Evolutionary conservation across 2,113 vertebrate species (phyloP), one percentile per base, ranked within the genome.

Genomic region (chimpanzee (Pan troglodytes)): DNA sequence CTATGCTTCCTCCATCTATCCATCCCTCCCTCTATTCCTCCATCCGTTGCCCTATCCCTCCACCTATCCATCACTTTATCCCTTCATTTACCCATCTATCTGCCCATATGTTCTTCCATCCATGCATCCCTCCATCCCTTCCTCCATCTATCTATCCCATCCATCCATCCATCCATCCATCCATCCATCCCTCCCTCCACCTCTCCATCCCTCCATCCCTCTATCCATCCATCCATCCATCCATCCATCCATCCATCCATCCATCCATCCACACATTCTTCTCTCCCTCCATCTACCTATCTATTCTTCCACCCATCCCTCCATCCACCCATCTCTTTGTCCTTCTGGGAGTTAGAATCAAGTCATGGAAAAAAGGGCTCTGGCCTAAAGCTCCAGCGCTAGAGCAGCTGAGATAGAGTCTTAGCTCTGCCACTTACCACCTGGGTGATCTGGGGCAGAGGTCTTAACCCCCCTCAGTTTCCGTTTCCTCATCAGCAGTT

Each of bases 121-220:
- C 22, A 2, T 12, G 2, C 25, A 25, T 3, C 38, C 4, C 9
- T 35, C 22, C 18, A 5, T 40, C 50, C 45, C 2, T 32, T 7
- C 20, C 9, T 6, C 2, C 22, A 1, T 0, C 11, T 1, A 8
- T 67, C 27, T 27, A 7, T 11, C 43, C 25, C 22, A 13, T 4
- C 50, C 22, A 57, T 67, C 12, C 82, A n/a, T 9, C 61, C 40
- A 25, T 17, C 12, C 40, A 20, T 22, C 16, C 32, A 0, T 16
- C 2, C 22, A 0, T 0, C 20, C 45, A 25, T n/a, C 45, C 20
- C 3, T n/a, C 6, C 35, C 3, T n/a, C 6, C 35, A 30, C 12
- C 30, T 9, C 1, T 48, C 27, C 59, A 48, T 8, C 18, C 8
- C 6, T 67, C 38, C 17, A 12, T 18, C 43, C 25, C 0, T n/a